Conservation (phyloP, 2,888 invertebrate species). For the Hedya salicella region DNA sequence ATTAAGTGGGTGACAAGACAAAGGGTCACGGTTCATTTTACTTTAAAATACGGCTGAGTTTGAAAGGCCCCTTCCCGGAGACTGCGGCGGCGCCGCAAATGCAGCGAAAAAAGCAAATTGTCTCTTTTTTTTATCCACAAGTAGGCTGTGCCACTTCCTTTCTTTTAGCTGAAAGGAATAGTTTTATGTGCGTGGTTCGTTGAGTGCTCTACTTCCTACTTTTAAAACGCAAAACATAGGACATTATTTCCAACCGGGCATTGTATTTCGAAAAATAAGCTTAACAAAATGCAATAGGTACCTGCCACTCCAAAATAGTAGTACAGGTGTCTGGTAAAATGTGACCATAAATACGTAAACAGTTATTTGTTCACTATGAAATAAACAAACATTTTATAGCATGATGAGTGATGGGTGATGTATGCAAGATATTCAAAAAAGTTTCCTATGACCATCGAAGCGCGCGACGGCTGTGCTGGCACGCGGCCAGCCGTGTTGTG, state of each 20-base stretch:
- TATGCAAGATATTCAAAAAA: conserved; percentile 12
- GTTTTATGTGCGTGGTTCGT: conserved; percentile 9
- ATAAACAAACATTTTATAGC: not conserved
- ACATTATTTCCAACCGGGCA: not conserved
- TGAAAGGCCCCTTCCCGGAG: conserved; percentile 19
- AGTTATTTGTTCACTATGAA: not conserved
- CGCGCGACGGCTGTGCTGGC: conserved; percentile 18
- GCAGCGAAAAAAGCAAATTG: conserved; percentile 36
- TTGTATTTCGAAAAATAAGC: not conserved
- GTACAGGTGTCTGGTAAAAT: not conserved
- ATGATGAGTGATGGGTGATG: conserved; percentile 33
- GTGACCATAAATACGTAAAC: not conserved
- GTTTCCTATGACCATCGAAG: conserved; percentile 14
- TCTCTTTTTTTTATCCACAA: conserved; percentile 26
- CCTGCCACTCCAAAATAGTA: no score
- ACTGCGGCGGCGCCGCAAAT: conserved; percentile 20
- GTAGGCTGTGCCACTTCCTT: conserved; percentile 27
- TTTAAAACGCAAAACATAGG: not conserved
- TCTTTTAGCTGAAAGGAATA: conserved; percentile 3
- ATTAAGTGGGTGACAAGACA: conserved; percentile 35
- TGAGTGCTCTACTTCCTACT: not conserved
- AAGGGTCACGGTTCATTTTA: conserved; percentile 34
- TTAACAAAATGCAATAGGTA: not conserved
- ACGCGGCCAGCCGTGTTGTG: conserved; percentile 25
- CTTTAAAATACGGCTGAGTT: conserved; percentile 33